Evolutionary conservation across 2,888 invertebrate species (phyloP), one percentile per base, ranked within the genome.

Genomic region (Melinaea marsaeus): DNA sequence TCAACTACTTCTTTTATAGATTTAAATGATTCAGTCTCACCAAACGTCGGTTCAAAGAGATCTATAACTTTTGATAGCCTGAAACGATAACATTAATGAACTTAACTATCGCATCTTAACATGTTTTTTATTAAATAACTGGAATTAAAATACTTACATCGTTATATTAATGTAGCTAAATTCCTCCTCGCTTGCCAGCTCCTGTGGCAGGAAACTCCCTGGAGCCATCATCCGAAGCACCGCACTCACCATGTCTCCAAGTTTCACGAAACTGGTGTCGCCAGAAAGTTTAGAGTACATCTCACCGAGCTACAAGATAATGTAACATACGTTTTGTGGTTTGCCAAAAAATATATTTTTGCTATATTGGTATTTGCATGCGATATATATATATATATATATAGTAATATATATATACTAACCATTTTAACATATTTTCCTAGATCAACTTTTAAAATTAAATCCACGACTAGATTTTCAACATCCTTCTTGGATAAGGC

Each of bases 381-480:
- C 35, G 60, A 55, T 1, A 58, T 63, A 56, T 46, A 35, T 56
- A 47, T n/a, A n/a, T n/a, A n/a, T n/a, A n/a, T n/a, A n/a, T n/a
- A n/a, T n/a, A n/a, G n/a, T n/a, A n/a, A n/a, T 37, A 22, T 42
- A n/a, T 9, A 51, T 45, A 58, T 6, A 74, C 86, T 82, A 68
- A 92, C 91, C 91, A 92, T 91, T 67, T 83, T 86, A 60, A 92
- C 68, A 71, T 91, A 87, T 73, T 91, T 92, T n/a, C 78, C 83
- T 65, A 91, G 86, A 72, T 93, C 84, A 2, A 92, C 75, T 74
- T 92, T 88, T 59, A 86, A 76, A 51, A 92, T 63, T 4, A 92
- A 65, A 58, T 85, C 86, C 62, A 86, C 82, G 3, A 92, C 68
- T 66, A 92, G 81, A 47, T 77, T 81, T 58, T 91, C 88, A 57